phyloP scores from a whole-genome alignment of 1,140 invertebrate species.

The Drosophila parvula region DNA sequence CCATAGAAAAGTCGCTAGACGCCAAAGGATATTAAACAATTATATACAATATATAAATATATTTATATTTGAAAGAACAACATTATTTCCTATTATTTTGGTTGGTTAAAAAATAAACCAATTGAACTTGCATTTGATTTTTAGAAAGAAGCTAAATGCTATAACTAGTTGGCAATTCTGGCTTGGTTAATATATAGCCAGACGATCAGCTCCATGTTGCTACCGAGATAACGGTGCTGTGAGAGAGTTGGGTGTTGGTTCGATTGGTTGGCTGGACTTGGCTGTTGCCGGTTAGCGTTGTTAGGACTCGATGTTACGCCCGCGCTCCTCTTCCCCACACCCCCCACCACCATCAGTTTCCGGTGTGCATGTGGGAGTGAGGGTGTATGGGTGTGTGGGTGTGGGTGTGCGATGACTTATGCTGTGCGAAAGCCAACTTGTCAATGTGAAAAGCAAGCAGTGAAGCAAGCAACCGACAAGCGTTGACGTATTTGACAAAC shows the following conservation, averaged over 20 bases:
- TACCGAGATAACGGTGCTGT: slow-evolving; percentile 4
- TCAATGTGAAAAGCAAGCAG: slow-evolving; percentile 60
- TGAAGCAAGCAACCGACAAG: slow-evolving; percentile 75
- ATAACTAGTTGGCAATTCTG: background rate
- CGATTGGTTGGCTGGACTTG: slow-evolving; percentile 47
- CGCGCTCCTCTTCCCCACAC: background rate
- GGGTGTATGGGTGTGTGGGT: background rate
- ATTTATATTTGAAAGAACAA: too few relatives aligned
- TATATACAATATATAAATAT: too few relatives aligned
- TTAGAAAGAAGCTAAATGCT: background rate
- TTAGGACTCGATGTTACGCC: slow-evolving; percentile 25
- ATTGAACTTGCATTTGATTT: background rate
- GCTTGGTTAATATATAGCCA: background rate
- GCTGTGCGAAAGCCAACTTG: slow-evolving; percentile 76
- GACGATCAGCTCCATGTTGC: slow-evolving; percentile 23
- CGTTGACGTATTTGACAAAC: slow-evolving; percentile 80
- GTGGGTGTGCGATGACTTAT: slow-evolving; percentile 24
- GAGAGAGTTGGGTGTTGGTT: slow-evolving; percentile 29
- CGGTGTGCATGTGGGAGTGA: background rate
- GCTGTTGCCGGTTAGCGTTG: slow-evolving; percentile 45
- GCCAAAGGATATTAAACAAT: background rate
- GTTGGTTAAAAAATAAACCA: too few relatives aligned
- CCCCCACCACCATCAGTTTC: slow-evolving; percentile 9
- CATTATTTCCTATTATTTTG: too few relatives aligned
- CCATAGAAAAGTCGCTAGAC: background rate